Base-by-base conservation (phyloP, 2,888 invertebrate genomes). In the Agelastica alni region DNA sequence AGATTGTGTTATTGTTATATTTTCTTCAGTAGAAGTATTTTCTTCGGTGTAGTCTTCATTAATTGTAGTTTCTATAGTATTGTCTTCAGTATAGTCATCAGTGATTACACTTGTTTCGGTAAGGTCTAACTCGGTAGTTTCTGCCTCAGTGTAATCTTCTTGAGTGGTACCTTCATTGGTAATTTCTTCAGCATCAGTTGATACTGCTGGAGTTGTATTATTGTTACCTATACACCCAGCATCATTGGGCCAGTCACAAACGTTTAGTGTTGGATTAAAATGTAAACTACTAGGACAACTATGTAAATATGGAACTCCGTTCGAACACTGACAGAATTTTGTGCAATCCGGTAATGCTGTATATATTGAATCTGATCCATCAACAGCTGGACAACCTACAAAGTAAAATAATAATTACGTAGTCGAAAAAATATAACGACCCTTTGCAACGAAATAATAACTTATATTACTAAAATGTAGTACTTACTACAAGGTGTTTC, bases 261-360 rank as follows among this genome's bases (percentile, higher is more conserved):
- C 49, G n/a, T 49, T 48, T 22, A 49, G 9, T 7, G 9, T 20
- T 9, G 44, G 30, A 39, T 54, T 54, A 20, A 54, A 54, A 13
- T 54, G 44, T 6, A 49, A 16, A 20, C 10, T 16, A 9, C 10
- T 4, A n/a, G 44, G 30, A 20, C 54, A 54, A 5, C 18, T 43
- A 13, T 20, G 14, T 14, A 46, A 7, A 28, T 42, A 10, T 7
- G 54, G 44, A 4, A 31, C 9, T 5, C 54, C 54, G 39, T 54
- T 54, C 5, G 58, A 51, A 26, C 58, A 58, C 28, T 52, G 46
- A 30, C 53, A 58, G 39, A 55, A 58, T 12, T 43, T 51, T 6
- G 42, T 22, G 43, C 58, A 58, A 26, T 53, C 41, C 5, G 34
- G 30, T 10, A 48, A 16, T 10, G 42, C 36, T 6, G 31, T n/a